These are phyloP conservation scores for Diplosoma virens DNA, from an alignment of 23 tunicate genomes.

Conservation along the genomic window DNA sequence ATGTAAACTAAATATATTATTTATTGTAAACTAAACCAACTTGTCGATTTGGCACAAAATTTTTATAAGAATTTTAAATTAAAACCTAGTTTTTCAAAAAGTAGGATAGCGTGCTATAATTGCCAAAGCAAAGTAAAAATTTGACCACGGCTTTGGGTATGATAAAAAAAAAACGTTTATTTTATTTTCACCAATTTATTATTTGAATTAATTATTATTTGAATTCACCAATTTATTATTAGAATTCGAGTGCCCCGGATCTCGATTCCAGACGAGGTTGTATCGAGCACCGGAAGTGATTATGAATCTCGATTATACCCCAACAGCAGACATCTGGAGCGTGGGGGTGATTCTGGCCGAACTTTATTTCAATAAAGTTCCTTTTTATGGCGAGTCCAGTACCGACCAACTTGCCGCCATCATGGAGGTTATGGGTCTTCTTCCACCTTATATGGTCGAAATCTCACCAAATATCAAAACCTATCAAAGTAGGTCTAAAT, in stretches of 20 bases:
- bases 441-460: conserved; percentile 85
- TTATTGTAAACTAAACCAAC: no score
- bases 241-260: conserved; percentile 80
- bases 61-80: no score
- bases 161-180: no score
- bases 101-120: no score
- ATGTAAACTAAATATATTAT: no score
- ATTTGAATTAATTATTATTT: no score
- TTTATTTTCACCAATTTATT: no score
- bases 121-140: no score
- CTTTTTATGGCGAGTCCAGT: conserved; percentile 90
- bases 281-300: conserved; percentile 97
- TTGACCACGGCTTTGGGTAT: no score
- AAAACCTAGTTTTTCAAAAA: no score
- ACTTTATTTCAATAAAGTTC: conserved; percentile 61
- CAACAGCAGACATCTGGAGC: conserved; percentile 92
- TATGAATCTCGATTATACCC: conserved; percentile 61
- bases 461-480: conserved; percentile 61
- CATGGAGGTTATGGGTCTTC: conserved; percentile 94
- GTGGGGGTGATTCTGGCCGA: conserved; percentile 91
- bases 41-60: no score
- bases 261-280: conserved; percentile 87
- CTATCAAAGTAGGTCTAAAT: conserved; percentile 83
- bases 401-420: conserved; percentile 96
- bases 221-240: no score